Evolutionary conservation across 2,888 invertebrate species (phyloP).

Genomic region (Heterodera filipjevi): DNA sequence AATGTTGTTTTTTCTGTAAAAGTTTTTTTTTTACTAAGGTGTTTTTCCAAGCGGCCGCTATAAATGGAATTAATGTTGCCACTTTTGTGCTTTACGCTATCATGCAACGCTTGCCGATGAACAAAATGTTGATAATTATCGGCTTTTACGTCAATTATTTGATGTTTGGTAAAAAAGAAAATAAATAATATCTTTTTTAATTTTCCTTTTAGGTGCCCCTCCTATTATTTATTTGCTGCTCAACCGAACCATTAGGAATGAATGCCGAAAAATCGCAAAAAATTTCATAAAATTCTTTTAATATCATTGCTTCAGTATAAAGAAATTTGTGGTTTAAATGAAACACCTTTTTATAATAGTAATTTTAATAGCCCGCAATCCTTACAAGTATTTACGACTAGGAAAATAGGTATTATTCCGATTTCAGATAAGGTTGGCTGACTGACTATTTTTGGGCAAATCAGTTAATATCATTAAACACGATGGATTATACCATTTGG

Average conservation of each 20-base stretch:
- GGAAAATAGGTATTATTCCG: too few relatives aligned
- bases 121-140: slow-evolving; percentile 12
- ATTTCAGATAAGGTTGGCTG: too few relatives aligned
- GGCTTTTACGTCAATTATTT: slow-evolving; percentile 29
- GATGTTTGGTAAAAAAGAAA: slow-evolving; percentile 18
- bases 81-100: slow-evolving; percentile 10
- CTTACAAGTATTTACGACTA: too few relatives aligned
- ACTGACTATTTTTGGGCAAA: too few relatives aligned
- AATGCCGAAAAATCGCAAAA: slow-evolving; percentile 25
- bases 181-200: neutral
- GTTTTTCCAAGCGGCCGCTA: slow-evolving; percentile 30
- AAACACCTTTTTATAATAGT: too few relatives aligned
- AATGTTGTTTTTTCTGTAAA: too few relatives aligned
- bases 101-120: slow-evolving; percentile 26
- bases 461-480: too few relatives aligned
- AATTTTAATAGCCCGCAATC: too few relatives aligned
- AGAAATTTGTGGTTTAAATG: too few relatives aligned
- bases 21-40: slow-evolving; percentile 13
- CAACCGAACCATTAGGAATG: slow-evolving; percentile 30
- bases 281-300: neutral
- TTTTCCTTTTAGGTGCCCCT: slow-evolving; percentile 25
- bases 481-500: too few relatives aligned
- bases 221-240: slow-evolving; percentile 29
- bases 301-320: too few relatives aligned
- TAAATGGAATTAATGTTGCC: slow-evolving; percentile 25